A percentile compares a stretch with the other conserved stretches of the same genome.
phyloP scores from a whole-genome alignment of 2,888 invertebrate species.

The Leptopilina drosophilae region DNA sequence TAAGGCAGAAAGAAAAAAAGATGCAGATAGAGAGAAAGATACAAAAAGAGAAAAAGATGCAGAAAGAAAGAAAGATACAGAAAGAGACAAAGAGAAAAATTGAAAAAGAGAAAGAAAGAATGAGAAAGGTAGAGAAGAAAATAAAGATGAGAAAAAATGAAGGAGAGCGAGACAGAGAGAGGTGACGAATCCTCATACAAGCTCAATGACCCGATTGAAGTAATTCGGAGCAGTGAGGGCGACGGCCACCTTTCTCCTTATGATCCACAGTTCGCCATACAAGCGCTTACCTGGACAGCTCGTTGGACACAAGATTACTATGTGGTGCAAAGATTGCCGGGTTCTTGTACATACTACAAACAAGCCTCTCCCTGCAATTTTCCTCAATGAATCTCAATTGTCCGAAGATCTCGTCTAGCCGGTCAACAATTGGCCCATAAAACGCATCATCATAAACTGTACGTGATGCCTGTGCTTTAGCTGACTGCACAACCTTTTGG shows the following conservation, averaged over 20 bases:
- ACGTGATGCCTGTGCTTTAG: background rate
- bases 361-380: slow-evolving; percentile 86
- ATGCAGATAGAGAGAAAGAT: too few relatives aligned
- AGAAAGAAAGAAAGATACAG: too few relatives aligned
- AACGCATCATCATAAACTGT: slow-evolving; percentile 78
- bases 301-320: slow-evolving; percentile 91
- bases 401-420: slow-evolving; percentile 85
- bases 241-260: slow-evolving; percentile 74
- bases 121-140: slow-evolving; percentile 32
- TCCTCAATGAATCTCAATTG: slow-evolving; percentile 85
- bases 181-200: slow-evolving; percentile 57
- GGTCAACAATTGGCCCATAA: slow-evolving; percentile 88
- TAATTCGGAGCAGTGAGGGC: slow-evolving; percentile 65
- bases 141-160: slow-evolving; percentile 42
- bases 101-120: too few relatives aligned
- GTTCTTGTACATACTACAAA: slow-evolving; percentile 91
- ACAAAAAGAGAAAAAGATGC: too few relatives aligned
- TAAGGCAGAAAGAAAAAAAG: too few relatives aligned
- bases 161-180: slow-evolving; percentile 43
- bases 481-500: slow-evolving; percentile 70
- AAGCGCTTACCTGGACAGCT: slow-evolving; percentile 89
- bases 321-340: slow-evolving; percentile 90
- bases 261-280: slow-evolving; percentile 60
- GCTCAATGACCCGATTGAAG: slow-evolving; percentile 70
- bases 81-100: too few relatives aligned